phyloP scores from a whole-genome alignment of 2,113 vertebrate species.

The Sorex araneus region DNA sequence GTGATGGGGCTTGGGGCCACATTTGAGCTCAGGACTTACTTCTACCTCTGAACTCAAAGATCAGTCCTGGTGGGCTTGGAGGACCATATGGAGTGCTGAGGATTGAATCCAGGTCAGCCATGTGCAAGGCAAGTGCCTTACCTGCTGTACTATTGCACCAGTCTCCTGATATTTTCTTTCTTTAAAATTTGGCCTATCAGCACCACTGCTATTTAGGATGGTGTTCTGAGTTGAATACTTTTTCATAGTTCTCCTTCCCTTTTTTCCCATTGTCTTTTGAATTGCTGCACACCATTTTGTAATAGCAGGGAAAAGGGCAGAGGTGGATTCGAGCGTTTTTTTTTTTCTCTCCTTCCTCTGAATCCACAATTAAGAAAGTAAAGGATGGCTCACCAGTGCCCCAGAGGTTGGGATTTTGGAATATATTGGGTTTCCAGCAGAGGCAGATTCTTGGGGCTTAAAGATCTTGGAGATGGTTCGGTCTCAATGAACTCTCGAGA shows the following conservation, averaged over 20 bases:
- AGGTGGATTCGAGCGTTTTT: neutral
- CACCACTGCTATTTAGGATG: conserved; percentile 46
- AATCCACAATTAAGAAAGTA: neutral
- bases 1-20: too few relatives aligned
- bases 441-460: neutral
- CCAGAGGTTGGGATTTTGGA: neutral
- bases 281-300: too few relatives aligned
- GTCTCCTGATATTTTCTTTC: neutral
- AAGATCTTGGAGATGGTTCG: neutral
- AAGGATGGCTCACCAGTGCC: neutral
- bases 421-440: neutral
- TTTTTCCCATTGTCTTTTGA: neutral
- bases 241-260: neutral
- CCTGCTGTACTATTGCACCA: too few relatives aligned
- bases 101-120: too few relatives aligned
- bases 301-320: neutral
- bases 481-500: neutral
- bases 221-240: neutral
- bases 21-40: too few relatives aligned
- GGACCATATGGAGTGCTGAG: too few relatives aligned
- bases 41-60: too few relatives aligned
- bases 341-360: conserved; percentile 21
- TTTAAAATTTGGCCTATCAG: neutral
- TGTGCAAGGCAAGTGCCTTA: too few relatives aligned
- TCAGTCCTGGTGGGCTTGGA: too few relatives aligned